Evolutionary conservation across 37 sponge, comb jelly and placozoan species (phyloP).

Genomic region (Aplysina aerophoba): DNA sequence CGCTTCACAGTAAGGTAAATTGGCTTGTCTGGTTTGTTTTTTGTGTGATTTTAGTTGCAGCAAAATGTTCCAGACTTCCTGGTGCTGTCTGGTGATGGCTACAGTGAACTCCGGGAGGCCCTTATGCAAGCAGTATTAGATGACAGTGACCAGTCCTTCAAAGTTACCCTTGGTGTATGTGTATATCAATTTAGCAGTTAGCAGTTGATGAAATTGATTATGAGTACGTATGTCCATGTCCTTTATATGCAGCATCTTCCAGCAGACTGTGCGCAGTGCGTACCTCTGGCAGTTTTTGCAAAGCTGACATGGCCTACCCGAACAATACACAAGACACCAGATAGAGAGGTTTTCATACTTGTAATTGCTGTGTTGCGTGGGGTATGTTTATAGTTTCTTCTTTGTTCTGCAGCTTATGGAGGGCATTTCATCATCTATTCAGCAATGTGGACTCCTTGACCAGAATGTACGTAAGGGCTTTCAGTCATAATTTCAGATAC

Average conservation of each 20-base stretch:
- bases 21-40: neutral
- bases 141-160: neutral
- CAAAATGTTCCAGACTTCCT: neutral
- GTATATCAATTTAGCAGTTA: too few relatives aligned
- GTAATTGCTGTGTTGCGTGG: too few relatives aligned
- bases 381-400: too few relatives aligned
- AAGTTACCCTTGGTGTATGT: neutral
- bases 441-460: too few relatives aligned
- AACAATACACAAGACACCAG: too few relatives aligned
- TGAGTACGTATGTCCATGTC: neutral
- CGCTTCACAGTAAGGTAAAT: neutral
- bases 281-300: conserved; percentile 18
- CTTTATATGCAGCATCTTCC: neutral
- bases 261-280: neutral
- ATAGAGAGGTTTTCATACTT: too few relatives aligned
- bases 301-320: conserved; percentile 9
- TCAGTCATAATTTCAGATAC: too few relatives aligned
- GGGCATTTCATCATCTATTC: too few relatives aligned
- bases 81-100: neutral
- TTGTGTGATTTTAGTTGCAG: neutral
- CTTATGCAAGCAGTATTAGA: neutral
- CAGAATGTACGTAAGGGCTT: too few relatives aligned
- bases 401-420: too few relatives aligned
- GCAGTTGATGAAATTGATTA: too few relatives aligned
- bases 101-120: neutral